Evolutionary conservation across 2,797 vertebrate genomes (phyloP), one percentile per base, ranked within the genome.

Genomic region (Mormyrus hasselquistii): DNA sequence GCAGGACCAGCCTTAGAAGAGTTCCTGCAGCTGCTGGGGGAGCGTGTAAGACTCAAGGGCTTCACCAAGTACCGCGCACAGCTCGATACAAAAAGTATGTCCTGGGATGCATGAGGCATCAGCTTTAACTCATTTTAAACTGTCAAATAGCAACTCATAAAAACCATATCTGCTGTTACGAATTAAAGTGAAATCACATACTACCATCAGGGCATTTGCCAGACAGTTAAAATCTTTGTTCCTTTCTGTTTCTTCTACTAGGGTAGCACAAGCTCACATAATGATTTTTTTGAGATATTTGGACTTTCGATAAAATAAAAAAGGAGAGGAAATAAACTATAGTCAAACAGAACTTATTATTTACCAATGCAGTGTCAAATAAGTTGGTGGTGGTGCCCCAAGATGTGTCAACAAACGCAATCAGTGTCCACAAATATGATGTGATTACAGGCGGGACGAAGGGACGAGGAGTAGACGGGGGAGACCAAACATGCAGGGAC

Each of bases 51-150:
- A 44, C 98, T 99, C 88, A 99, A 99, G 93, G 98, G 98, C 88
- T 99, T 99, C 94, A 96, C 96, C 92, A 99, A 99, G 91, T 99
- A 99, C 91, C 96, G 98, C 12, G 98, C 98, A 62, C 99, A 99
- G 93, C 97, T 99, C 92, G 99, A 99, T 94, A 98, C 98, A 89
- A 98, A 98, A 94, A 98, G 98, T 98, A 96, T 44, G 73, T 79
- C 14, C 73, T n/a, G 73, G 38, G 73, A 79, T 44, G 38, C 73
- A 41, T 41, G 73, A 41, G 38, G 2, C 16, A 19, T 5, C 38
- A 79, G 38, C 14, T 44, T 44, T 19, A 79, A 44, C 73, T 38
- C 4, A 38, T 79, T 79, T 41, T 38, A 79, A 8, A 79, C 41
- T 34, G 1, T 22, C 16, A 29, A 52, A 50, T 14, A 79, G 82